These are phyloP conservation scores for Psettodes erumei DNA, from an alignment of 2,113 vertebrate species.

Conservation along the genomic window DNA sequence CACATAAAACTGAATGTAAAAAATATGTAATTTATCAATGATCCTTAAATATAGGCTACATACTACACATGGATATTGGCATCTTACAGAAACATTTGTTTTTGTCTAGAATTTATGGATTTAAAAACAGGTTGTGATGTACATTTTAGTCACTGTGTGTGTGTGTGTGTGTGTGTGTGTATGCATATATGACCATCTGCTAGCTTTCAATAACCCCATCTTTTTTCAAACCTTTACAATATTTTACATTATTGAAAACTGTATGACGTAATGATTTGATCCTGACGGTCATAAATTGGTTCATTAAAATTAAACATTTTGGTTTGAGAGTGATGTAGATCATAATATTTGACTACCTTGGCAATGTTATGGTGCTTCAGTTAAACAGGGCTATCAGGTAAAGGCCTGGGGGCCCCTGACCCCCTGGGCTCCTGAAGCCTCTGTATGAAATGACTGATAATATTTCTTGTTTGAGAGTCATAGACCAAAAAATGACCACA, in stretches of 20 bases:
- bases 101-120: neutral
- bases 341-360: neutral
- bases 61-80: neutral
- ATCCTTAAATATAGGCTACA: neutral
- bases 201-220: neutral
- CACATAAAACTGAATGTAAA: neutral
- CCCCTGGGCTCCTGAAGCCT: neutral
- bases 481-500: neutral
- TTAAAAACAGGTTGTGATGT: neutral
- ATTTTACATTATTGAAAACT: neutral
- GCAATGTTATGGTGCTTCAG: neutral
- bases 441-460: neutral
- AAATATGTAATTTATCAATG: neutral
- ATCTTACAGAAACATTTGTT: neutral
- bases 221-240: constrained; percentile 15
- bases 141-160: neutral
- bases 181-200: neutral
- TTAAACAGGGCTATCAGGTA: neutral
- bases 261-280: neutral
- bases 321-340: neutral
- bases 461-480: neutral
- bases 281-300: neutral
- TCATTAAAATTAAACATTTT: constrained; percentile 1
- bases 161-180: constrained; percentile 7
- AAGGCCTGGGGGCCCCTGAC: neutral